Percentiles rank a stretch among this genome's conserved stretches.
phyloP scores from a whole-genome alignment of 2,113 vertebrate genomes.

The Strix uralensis region DNA sequence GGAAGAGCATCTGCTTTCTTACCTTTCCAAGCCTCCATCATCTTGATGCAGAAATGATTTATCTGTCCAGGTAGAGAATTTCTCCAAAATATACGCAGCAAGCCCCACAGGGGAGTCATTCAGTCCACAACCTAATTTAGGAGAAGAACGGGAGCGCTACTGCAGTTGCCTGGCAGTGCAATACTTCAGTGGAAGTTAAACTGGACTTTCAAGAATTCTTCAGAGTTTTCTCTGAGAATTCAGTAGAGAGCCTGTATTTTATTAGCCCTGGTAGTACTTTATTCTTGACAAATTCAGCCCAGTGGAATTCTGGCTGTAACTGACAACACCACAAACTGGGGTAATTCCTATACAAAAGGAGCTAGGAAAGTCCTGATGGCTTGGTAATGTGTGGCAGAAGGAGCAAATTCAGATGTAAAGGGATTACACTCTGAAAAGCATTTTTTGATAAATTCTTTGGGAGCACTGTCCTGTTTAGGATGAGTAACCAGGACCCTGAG shows the following conservation, averaged over 20 bases:
- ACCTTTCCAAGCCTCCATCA: slow-evolving; percentile 86
- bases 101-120: slow-evolving; percentile 87
- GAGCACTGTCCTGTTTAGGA: neutral
- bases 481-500: neutral
- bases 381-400: neutral
- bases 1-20: neutral
- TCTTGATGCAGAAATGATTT: slow-evolving; percentile 67
- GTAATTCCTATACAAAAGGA: neutral
- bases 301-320: neutral
- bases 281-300: neutral
- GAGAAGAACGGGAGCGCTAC: neutral
- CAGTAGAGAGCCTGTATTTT: neutral
- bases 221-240: neutral
- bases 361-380: neutral
- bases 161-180: neutral
- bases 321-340: too few species aligned
- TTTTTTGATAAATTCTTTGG: neutral
- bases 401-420: neutral
- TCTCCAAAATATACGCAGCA: slow-evolving; percentile 87
- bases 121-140: slow-evolving; percentile 78
- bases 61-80: slow-evolving; percentile 87
- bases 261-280: neutral
- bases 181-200: neutral
- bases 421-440: neutral
- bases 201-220: neutral